Conservation (phyloP, 64 coral and sea anemone species). For the Montipora foliosa region DNA sequence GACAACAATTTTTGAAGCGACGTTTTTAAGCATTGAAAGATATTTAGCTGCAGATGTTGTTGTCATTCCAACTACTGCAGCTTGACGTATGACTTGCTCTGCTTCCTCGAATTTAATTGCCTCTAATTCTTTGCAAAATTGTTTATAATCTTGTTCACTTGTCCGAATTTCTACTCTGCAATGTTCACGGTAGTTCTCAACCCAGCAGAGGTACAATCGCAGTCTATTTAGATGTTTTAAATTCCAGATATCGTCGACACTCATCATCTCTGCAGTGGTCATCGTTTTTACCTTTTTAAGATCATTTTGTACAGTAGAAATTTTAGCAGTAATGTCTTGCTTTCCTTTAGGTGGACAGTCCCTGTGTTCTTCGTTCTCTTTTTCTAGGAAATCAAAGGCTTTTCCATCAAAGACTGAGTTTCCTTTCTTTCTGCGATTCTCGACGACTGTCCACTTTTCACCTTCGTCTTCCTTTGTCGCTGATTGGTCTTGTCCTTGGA, state of each 20-base stretch:
- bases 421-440: background rate
- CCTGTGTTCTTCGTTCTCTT: background rate
- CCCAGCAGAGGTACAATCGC: slow-evolving; percentile 53
- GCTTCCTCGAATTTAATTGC: slow-evolving; percentile 11
- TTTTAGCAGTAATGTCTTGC: background rate
- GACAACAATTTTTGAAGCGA: slow-evolving; percentile 50
- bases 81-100: slow-evolving; percentile 2
- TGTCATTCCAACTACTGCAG: slow-evolving; percentile 51
- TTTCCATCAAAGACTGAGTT: background rate
- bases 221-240: background rate
- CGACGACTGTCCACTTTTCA: background rate
- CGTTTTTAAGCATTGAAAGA: background rate
- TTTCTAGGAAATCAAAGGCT: too few species aligned
- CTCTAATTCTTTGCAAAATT: slow-evolving; percentile 17
- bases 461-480: slow-evolving; percentile 3
- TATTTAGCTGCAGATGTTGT: slow-evolving; percentile 35
- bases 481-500: too few species aligned
- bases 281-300: background rate
- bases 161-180: background rate
- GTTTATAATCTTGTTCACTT: slow-evolving; percentile 47
- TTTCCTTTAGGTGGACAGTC: background rate
- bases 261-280: background rate
- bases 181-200: slow-evolving; percentile 25
- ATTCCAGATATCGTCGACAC: slow-evolving; percentile 9
- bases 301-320: background rate